phyloP scores from a whole-genome alignment of 2,797 vertebrate genomes.

The Ptychobarbus kaznakovi region DNA sequence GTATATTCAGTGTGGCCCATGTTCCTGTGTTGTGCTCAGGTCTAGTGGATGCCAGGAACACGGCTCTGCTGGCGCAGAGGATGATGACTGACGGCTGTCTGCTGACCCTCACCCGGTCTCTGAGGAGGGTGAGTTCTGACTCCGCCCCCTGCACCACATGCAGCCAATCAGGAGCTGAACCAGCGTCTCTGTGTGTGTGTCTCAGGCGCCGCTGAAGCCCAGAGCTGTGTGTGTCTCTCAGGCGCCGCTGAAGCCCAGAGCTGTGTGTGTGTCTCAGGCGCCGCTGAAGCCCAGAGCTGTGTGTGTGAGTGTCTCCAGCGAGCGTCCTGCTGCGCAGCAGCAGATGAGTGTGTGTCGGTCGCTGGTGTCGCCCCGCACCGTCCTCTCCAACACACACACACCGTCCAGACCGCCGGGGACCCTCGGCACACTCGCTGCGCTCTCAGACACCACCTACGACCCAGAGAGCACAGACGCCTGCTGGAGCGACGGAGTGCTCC shows the following conservation, averaged over 20 bases:
- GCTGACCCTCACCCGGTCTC: conserved; percentile 87
- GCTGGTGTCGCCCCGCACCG: conserved; percentile 66
- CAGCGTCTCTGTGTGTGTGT: neutral
- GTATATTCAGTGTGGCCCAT: neutral
- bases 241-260: conserved; percentile 62
- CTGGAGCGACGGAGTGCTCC: conserved; percentile 72
- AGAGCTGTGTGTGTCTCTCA: conserved; percentile 42
- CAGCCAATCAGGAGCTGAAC: neutral
- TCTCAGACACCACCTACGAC: conserved; percentile 68
- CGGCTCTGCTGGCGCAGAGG: conserved; percentile 86
- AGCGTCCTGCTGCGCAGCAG: neutral
- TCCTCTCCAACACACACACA: conserved; percentile 60
- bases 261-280: conserved; percentile 56
- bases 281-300: conserved; percentile 59
- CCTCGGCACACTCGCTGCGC: conserved; percentile 67
- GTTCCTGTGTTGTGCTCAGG: conserved; percentile 71
- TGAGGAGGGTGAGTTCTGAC: conserved; percentile 82
- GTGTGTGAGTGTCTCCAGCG: neutral
- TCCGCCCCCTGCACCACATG: neutral
- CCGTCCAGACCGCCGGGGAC: conserved; percentile 28
- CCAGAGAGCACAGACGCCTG: conserved; percentile 66
- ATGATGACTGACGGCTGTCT: conserved; percentile 91
- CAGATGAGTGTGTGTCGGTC: conserved; percentile 59
- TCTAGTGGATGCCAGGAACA: conserved; percentile 92
- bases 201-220: too few relatives aligned